Conservation (phyloP, 2,888 invertebrate species). For the Seira sanloemensis region DNA sequence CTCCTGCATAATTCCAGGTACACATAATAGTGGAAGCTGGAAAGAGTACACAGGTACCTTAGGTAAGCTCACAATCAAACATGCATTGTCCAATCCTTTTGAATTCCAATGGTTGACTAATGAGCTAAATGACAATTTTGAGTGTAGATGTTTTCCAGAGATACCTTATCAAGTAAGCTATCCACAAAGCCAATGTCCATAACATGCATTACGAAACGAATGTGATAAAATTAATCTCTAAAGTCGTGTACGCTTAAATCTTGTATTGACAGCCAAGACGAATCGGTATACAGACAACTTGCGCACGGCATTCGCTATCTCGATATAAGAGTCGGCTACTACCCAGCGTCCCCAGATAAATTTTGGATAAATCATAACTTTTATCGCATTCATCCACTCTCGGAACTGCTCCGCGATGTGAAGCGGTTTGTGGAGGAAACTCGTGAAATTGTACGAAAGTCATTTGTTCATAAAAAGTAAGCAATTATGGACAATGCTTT, state of each 20-base stretch:
- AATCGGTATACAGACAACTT: conserved; percentile 89
- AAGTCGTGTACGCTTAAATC: too few relatives aligned
- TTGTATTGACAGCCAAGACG: conserved; percentile 81
- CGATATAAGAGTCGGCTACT: conserved; percentile 87
- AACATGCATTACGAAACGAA: neutral
- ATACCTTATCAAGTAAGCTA: conserved; percentile 69
- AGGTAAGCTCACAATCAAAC: conserved; percentile 43
- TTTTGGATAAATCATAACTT: conserved; percentile 87
- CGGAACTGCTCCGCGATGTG: conserved; percentile 74
- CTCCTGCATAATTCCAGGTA: conserved; percentile 82
- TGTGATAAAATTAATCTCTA: too few relatives aligned
- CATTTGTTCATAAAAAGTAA: too few relatives aligned
- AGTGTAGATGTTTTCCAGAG: conserved; percentile 65
- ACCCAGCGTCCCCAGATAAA: conserved; percentile 75
- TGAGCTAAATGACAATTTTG: neutral
- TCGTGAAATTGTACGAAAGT: conserved; percentile 79
- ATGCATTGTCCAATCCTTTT: too few relatives aligned
- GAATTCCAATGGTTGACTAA: too few relatives aligned
- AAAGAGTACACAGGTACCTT: conserved; percentile 77
- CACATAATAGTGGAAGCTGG: conserved; percentile 83
- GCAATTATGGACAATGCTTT: too few relatives aligned
- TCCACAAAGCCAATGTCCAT: too few relatives aligned
- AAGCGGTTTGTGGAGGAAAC: conserved; percentile 74
- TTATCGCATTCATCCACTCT: conserved; percentile 82
- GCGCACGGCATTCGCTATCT: conserved; percentile 87